Conservation (phyloP, 2,797 vertebrate species). For the Xiphophorus birchmanni region DNA sequence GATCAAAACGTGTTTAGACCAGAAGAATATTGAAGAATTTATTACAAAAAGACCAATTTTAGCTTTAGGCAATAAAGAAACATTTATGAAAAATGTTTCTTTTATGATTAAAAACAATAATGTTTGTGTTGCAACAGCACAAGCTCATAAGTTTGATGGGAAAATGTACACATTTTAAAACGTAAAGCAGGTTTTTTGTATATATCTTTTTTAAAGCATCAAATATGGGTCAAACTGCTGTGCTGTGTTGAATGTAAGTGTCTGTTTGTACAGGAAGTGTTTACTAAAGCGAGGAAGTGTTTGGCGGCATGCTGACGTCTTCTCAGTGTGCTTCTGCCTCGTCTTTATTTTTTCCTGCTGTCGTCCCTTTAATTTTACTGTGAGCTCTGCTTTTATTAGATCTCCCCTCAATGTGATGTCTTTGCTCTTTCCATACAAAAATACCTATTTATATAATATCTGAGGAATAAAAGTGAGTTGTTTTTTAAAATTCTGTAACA, state of each 20-base stretch:
- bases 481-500: slow-evolving; percentile 5
- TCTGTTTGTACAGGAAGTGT: not conserved
- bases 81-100: not conserved
- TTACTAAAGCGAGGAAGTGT: slow-evolving; percentile 3
- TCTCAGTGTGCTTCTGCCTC: slow-evolving; percentile 46
- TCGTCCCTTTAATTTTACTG: slow-evolving; percentile 29
- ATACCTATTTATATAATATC: slow-evolving; percentile 1
- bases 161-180: not conserved
- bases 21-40: not conserved
- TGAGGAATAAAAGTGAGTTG: not conserved
- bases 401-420: slow-evolving; percentile 31
- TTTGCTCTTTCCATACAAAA: not conserved
- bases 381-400: slow-evolving; percentile 22
- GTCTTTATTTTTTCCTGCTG: slow-evolving; percentile 38
- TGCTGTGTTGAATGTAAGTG: slow-evolving; percentile 19
- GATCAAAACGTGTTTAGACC: not conserved
- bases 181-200: not conserved
- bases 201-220: not conserved
- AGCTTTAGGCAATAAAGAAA: too few species aligned
- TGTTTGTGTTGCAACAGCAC: not conserved
- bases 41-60: not conserved
- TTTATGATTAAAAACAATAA: not conserved
- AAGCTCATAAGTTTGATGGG: not conserved
- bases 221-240: slow-evolving; percentile 30
- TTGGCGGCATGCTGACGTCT: slow-evolving; percentile 48